A percentile compares a stretch with the other conserved stretches of the same genome.
phyloP scores from a whole-genome alignment of 2,113 vertebrate species.

The Pelecanus crispus region DNA sequence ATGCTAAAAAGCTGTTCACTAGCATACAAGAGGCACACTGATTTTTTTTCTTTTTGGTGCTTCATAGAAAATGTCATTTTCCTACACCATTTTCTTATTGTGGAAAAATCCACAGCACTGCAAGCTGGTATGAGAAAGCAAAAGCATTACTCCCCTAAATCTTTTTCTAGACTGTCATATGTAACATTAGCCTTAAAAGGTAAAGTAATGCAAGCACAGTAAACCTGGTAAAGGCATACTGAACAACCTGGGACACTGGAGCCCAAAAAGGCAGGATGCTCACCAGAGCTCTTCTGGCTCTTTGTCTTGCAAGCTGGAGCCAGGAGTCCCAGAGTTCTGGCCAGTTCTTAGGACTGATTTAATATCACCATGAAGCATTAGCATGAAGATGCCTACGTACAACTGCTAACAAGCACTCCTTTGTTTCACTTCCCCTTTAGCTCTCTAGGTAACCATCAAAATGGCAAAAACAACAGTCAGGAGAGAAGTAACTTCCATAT shows the following conservation, averaged over 20 bases:
- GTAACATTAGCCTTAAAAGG: background rate
- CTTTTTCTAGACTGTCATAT: background rate
- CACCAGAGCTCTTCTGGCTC: background rate
- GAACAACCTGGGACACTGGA: background rate
- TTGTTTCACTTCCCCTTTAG: background rate
- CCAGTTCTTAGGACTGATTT: background rate
- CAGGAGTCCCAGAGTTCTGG: background rate
- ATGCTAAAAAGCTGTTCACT: background rate
- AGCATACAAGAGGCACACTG: background rate
- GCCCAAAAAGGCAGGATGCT: background rate
- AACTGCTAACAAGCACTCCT: background rate
- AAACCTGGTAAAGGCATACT: background rate
- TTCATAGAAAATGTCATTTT: background rate
- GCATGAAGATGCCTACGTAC: background rate
- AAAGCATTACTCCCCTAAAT: background rate
- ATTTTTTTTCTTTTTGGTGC: background rate
- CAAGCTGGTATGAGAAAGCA: background rate
- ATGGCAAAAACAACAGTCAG: background rate
- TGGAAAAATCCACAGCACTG: background rate
- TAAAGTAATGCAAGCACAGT: background rate
- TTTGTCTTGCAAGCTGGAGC: background rate
- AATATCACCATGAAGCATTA: background rate
- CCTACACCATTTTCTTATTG: background rate
- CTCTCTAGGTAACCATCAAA: background rate
- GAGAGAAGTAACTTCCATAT: background rate